Percentiles rank a stretch among this genome's conserved stretches.
These are phyloP conservation scores for Pseudopleuronectes americanus DNA, from an alignment of 2,797 vertebrate genomes.

Conservation along the genomic window DNA sequence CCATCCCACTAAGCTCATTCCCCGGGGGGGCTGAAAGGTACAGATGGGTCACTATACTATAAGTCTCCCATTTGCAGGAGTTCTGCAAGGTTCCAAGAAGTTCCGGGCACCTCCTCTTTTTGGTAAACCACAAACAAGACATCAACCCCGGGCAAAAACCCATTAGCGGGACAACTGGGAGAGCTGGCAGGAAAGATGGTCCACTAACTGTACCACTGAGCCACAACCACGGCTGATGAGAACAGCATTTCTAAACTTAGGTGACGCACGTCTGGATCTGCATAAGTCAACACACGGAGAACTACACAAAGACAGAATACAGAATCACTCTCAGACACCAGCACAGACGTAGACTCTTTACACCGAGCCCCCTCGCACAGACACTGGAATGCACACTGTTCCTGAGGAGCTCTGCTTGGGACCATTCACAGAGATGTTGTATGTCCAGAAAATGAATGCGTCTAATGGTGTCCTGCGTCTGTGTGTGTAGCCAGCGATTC, in stretches of 20 bases:
- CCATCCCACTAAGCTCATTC: conserved; percentile 22
- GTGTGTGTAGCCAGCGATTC: conserved; percentile 41
- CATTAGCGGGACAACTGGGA: conserved; percentile 48
- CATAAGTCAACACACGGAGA: conserved; percentile 63
- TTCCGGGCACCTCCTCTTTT: conserved; percentile 37
- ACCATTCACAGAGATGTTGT: conserved; percentile 63
- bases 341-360: conserved; percentile 28
- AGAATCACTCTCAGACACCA: conserved; percentile 34
- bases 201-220: conserved; percentile 26
- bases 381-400: conserved; percentile 46
- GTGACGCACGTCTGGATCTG: conserved; percentile 48
- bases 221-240: conserved; percentile 66
- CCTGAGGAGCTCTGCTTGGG: conserved; percentile 33
- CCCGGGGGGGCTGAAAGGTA: conserved; percentile 24
- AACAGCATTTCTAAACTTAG: conserved; percentile 69
- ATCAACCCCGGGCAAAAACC: conserved; percentile 53
- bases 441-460: conserved; percentile 52
- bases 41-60: conserved; percentile 47
- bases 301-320: conserved; percentile 40
- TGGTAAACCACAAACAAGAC: conserved; percentile 38
- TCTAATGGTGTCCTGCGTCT: conserved; percentile 50
- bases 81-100: conserved; percentile 34
- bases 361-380: conserved; percentile 17
- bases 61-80: conserved; percentile 15
- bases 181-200: conserved; percentile 54